Conservation (phyloP, 1,140 invertebrate genomes). For the Aphidius gifuensis region DNA sequence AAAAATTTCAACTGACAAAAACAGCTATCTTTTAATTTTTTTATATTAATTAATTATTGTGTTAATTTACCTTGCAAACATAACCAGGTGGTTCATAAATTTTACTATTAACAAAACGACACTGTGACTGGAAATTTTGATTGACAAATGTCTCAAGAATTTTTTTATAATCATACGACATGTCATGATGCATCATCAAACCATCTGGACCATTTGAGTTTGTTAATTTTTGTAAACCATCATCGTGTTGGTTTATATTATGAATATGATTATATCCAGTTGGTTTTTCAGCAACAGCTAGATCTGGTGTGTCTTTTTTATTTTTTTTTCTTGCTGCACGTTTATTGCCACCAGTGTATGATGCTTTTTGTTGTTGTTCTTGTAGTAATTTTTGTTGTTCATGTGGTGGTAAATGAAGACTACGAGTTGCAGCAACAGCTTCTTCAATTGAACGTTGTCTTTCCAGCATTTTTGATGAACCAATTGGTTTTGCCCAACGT, state of each 20-base stretch:
- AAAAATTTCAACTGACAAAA: too few species aligned
- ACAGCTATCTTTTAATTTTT: too few species aligned
- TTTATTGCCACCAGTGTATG: conserved; percentile 6
- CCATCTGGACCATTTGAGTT: conserved; percentile 3
- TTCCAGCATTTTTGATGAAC: conserved; percentile 40
- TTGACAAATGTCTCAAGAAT: conserved; percentile 35
- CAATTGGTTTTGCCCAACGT: conserved; percentile 50
- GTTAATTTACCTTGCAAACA: conserved; percentile 35
- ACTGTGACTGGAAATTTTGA: conserved; percentile 33
- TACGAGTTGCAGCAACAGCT: conserved; percentile 26
- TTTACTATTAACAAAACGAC: conserved; percentile 34
- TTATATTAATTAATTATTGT: neutral
- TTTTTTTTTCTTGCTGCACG: conserved; percentile 3
- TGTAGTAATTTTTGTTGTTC: conserved; percentile 6
- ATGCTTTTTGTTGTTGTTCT: conserved; percentile 4
- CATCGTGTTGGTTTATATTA: neutral
- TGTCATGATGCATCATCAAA: neutral
- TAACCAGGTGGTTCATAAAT: conserved; percentile 30
- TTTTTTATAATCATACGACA: conserved; percentile 17
- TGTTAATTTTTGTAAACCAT: neutral
- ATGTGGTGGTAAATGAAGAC: neutral
- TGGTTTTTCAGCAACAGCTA: too few species aligned
- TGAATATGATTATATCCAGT: neutral
- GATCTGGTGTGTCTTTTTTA: neutral
- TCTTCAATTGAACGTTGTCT: conserved; percentile 44